phyloP scores from a whole-genome alignment of 2,888 invertebrate genomes.

The Cheilosia impressa region DNA sequence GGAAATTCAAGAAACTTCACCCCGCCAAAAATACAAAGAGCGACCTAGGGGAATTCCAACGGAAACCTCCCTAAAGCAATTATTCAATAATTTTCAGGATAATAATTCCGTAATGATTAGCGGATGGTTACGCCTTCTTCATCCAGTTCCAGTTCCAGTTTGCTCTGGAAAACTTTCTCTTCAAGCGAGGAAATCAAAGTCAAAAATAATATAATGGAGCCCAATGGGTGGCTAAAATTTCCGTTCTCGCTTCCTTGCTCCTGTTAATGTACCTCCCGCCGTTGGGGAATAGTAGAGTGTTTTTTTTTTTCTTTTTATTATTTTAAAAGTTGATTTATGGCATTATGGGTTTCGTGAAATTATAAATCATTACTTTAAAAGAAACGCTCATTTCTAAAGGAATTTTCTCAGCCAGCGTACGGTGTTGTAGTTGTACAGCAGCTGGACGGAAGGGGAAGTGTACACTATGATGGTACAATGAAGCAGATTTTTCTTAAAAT shows the following conservation, averaged over 20 bases:
- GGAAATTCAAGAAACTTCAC: not conserved
- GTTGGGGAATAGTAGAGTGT: not conserved
- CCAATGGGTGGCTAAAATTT: conserved; percentile 41
- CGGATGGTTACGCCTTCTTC: conserved; percentile 11
- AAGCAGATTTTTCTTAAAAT: conserved; percentile 23
- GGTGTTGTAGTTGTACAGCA: not conserved
- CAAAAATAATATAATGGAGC: conserved; percentile 43
- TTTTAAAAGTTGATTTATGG: conserved; percentile 52
- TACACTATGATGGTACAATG: not conserved
- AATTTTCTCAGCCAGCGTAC: not conserved
- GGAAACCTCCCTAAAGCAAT: conserved; percentile 29
- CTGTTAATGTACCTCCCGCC: not conserved
- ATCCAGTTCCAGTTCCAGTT: not conserved
- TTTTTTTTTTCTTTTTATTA: conserved; percentile 5
- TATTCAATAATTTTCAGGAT: conserved; percentile 59
- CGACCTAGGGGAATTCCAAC: not conserved
- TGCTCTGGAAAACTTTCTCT: conserved; percentile 10
- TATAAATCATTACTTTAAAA: conserved; percentile 41
- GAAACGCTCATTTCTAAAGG: not conserved
- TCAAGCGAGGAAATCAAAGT: conserved; percentile 45
- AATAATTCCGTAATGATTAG: conserved; percentile 51
- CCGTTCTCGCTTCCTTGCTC: not conserved
- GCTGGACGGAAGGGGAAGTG: not conserved
- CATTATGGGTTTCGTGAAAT: conserved; percentile 39
- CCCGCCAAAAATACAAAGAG: not conserved